phyloP scores from a whole-genome alignment of 2,113 vertebrate genomes.

The Poecile atricapillus region DNA sequence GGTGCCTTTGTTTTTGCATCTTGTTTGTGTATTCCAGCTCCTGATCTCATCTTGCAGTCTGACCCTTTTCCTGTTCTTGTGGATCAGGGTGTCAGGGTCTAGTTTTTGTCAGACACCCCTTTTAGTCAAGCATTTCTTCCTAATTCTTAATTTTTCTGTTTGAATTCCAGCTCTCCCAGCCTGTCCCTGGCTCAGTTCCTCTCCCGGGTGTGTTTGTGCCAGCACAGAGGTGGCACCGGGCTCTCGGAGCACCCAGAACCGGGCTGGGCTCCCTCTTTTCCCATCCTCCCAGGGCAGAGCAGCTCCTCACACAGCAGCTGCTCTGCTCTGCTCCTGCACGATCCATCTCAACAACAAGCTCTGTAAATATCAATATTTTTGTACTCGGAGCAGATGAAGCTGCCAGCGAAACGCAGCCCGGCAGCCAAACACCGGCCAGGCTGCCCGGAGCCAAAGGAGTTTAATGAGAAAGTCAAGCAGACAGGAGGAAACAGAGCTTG shows the following conservation, averaged over 20 bases:
- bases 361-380: conserved; percentile 59
- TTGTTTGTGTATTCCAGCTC: too few species aligned
- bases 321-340: neutral
- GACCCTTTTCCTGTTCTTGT: too few species aligned
- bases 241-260: neutral
- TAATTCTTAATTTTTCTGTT: too few species aligned
- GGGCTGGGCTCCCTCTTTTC: neutral
- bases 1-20: too few species aligned
- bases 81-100: too few species aligned
- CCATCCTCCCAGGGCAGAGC: neutral
- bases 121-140: too few species aligned
- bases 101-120: too few species aligned
- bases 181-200: neutral
- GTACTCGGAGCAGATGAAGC: neutral
- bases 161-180: neutral
- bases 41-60: too few species aligned
- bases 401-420: neutral
- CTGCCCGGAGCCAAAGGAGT: neutral
- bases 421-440: neutral
- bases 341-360: conserved; percentile 17
- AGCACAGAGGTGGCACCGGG: neutral
- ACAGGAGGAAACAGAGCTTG: neutral
- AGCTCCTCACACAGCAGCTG: neutral
- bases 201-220: too few species aligned
- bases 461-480: conserved; percentile 39